These are phyloP conservation scores for Trochalopteron elliotii DNA, from an alignment of 2,113 vertebrate species.

Conservation along the genomic window DNA sequence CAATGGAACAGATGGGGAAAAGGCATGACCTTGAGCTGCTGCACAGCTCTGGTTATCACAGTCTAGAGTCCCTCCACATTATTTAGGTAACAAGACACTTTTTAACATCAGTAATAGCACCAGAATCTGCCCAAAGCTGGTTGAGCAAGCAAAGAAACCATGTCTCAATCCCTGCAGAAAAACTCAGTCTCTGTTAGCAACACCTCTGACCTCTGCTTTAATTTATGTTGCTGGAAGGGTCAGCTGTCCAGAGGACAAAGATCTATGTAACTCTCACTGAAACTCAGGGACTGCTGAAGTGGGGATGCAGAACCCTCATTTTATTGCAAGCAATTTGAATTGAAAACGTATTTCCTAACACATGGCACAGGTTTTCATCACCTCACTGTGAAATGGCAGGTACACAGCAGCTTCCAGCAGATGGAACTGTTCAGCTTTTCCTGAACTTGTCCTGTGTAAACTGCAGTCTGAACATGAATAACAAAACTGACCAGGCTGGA, in stretches of 20 bases:
- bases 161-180: neutral
- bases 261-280: neutral
- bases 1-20: neutral
- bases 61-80: neutral
- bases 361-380: neutral
- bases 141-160: neutral
- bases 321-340: neutral
- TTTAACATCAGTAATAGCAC: neutral
- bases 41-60: neutral
- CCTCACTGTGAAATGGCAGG: neutral
- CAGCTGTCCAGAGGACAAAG: neutral
- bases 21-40: neutral
- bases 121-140: neutral
- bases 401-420: slow-evolving; percentile 21
- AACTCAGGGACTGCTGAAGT: neutral
- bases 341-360: neutral
- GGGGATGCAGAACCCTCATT: neutral
- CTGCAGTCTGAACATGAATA: neutral
- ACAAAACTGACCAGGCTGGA: neutral
- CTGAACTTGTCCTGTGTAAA: neutral
- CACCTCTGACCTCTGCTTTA: neutral
- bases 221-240: neutral
- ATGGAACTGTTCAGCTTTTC: slow-evolving; percentile 38
- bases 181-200: neutral
- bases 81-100: neutral